Evolutionary conservation across 2,888 invertebrate species (phyloP).

Genomic region (Ptychoptera albimana): DNA sequence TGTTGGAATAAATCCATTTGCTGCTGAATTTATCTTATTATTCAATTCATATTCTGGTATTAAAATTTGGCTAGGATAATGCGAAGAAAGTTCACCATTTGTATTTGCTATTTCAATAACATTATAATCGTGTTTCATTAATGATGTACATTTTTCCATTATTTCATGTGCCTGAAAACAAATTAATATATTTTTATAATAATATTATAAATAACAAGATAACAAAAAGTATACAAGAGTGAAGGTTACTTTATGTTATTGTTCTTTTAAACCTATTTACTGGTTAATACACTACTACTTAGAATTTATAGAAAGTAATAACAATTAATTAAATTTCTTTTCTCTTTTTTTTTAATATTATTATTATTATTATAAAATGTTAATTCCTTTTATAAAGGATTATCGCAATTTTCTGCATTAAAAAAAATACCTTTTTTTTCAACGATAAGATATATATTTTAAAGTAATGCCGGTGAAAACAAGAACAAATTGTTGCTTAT

Average conservation of each 20-base stretch:
- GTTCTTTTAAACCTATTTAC: neutral
- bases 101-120: slow-evolving; percentile 45
- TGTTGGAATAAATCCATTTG: slow-evolving; percentile 11
- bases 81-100: slow-evolving; percentile 47
- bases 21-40: slow-evolving; percentile 10
- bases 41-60: slow-evolving; percentile 42
- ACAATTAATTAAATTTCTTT: no score
- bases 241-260: neutral
- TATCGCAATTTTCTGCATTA: no score
- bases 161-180: slow-evolving; percentile 38
- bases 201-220: slow-evolving; percentile 6
- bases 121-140: slow-evolving; percentile 52
- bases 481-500: no score
- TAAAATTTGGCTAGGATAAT: slow-evolving; percentile 54
- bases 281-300: neutral
- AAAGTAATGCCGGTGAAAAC: no score
- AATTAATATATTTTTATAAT: slow-evolving; percentile 6
- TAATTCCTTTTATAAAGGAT: no score
- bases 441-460: no score
- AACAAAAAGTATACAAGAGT: slow-evolving; percentile 4
- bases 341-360: no score
- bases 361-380: no score
- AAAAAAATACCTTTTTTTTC: no score
- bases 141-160: slow-evolving; percentile 43
- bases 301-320: neutral